Base-by-base conservation (phyloP, 2,113 vertebrate species). In the Suncus etruscus region DNA sequence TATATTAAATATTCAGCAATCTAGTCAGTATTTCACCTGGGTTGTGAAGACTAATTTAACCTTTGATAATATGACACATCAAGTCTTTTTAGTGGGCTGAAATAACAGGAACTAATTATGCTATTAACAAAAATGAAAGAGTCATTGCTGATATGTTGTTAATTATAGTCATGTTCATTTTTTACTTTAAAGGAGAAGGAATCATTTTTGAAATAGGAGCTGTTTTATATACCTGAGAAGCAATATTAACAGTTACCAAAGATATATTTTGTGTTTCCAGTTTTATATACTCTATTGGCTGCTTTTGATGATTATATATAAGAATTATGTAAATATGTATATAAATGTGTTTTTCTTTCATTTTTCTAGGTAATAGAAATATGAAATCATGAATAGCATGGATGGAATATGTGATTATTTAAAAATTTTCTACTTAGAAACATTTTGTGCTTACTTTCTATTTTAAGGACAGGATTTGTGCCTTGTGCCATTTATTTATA, bases 401-500 rank as follows among this genome's bases (percentile, higher is more conserved):
- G 14, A 11, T 69, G 4, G 54, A 72, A 81, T 45, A 24, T 48
- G 16, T 11, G 29, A 51, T 92, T 90, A 88, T 89, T 90, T 89
- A 39, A 45, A 39, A 63, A 39, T 83, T 92, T 94, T 81, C 50
- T 61, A 47, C 45, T 50, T 77, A 20, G 54, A 51, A 72, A 32
- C 47, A 79, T 65, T 81, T 86, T 75, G 25, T 86, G 32, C 70
- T 63, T 80, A 29, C 12, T 50, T 86, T 92, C 85, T 94, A 65
- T 87, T 87, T 86, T 75, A 86, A 86, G 39, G 11, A 31, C 79
- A 92, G 11, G 31, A 1, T 79, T 89, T 87, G 8, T 61, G 14
- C 20, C 18, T 14, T 63, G 68, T 68, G 39, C 66, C 25, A 18
- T 58, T 93, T 95, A 92, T 91, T 93, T 94, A 68, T 95, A 84